These are phyloP conservation scores for Hydriomena furcata DNA, from an alignment of 2,888 invertebrate genomes.

Conservation along the genomic window DNA sequence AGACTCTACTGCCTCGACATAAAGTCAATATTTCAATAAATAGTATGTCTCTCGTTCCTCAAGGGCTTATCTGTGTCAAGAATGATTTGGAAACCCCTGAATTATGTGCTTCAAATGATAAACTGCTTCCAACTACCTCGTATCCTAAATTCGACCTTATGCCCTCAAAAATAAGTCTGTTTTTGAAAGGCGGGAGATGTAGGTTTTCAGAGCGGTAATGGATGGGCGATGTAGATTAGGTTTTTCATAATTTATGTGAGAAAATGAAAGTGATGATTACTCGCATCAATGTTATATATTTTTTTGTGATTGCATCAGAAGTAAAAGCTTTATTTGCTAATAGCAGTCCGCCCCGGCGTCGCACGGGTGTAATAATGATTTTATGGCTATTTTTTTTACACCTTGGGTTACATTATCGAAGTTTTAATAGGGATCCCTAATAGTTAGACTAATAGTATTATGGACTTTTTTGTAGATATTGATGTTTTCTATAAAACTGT, in stretches of 20 bases:
- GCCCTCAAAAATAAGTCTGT: neutral
- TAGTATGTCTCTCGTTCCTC: slow-evolving; percentile 3
- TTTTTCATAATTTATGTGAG: slow-evolving; percentile 6
- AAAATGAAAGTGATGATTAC: slow-evolving; percentile 4
- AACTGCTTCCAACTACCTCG: slow-evolving; percentile 24
- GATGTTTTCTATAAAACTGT: too few species aligned
- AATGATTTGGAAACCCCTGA: slow-evolving; percentile 33
- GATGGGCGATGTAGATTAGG: slow-evolving; percentile 6
- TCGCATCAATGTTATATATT: neutral
- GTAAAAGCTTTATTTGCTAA: neutral
- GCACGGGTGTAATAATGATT: too few species aligned
- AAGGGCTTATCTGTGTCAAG: slow-evolving; percentile 31
- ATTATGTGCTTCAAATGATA: slow-evolving; percentile 36
- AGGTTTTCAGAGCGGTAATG: neutral
- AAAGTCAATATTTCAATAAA: slow-evolving; percentile 3
- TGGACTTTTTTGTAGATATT: too few species aligned
- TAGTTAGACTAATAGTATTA: too few species aligned
- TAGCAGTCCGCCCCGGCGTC: too few species aligned
- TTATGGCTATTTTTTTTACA: too few species aligned
- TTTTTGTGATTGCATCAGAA: neutral
- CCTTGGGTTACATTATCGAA: too few species aligned
- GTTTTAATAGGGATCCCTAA: too few species aligned
- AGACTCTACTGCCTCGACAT: neutral
- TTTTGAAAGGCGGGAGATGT: neutral
- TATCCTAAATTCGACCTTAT: slow-evolving; percentile 5